phyloP scores from a whole-genome alignment of 2,888 invertebrate genomes.

The Prenolepis imparis region DNA sequence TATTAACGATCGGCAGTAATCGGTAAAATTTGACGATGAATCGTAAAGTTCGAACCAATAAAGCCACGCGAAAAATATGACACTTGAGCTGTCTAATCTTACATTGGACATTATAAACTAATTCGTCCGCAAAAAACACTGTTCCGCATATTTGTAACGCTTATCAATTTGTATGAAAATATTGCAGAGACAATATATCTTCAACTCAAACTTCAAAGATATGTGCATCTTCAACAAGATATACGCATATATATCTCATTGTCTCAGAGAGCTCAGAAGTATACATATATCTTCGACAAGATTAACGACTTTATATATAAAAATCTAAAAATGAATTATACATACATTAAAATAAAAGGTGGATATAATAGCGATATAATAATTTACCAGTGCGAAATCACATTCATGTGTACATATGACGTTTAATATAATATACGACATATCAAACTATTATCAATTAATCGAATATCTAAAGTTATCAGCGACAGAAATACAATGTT shows the following conservation, averaged over 20 bases:
- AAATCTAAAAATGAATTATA: neutral
- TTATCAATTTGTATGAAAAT: neutral
- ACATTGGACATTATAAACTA: constrained; percentile 14
- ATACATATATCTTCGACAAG: neutral
- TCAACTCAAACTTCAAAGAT: neutral
- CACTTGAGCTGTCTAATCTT: neutral
- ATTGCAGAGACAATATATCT: no score
- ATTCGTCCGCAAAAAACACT: neutral
- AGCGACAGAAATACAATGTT: no score
- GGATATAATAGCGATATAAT: neutral
- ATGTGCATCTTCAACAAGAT: neutral
- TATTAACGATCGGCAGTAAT: neutral
- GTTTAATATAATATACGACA: neutral
- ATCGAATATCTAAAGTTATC: no score
- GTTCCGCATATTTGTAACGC: neutral
- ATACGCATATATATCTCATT: no score
- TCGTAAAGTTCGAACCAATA: neutral
- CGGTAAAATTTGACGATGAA: neutral
- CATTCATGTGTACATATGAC: neutral
- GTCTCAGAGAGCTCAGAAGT: no score
- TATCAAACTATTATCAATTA: neutral
- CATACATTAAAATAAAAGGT: neutral
- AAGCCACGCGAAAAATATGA: neutral
- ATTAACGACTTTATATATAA: no score
- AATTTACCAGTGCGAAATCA: neutral